Percentiles rank a stretch among this genome's conserved stretches.
phyloP scores from a whole-genome alignment of 2,888 invertebrate genomes.

The Calameuta pallipes region DNA sequence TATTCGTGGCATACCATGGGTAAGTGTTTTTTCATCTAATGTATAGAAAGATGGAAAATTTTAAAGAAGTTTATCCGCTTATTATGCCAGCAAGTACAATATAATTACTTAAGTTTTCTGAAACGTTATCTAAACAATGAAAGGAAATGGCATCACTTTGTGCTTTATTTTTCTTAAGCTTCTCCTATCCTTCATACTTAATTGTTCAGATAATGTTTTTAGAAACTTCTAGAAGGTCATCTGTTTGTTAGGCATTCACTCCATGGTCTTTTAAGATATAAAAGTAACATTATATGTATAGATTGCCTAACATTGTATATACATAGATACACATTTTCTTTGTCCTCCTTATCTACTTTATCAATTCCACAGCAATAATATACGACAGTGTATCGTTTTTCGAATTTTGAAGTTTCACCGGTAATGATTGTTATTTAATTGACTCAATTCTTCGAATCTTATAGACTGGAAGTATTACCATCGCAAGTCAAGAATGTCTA shows the following conservation, averaged over 20 bases:
- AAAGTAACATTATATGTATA: not conserved
- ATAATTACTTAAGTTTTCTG: not conserved
- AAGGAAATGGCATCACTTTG: not conserved
- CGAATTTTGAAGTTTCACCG: not conserved
- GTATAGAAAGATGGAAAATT: not conserved
- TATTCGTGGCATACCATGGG: not conserved
- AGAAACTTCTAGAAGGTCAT: not conserved
- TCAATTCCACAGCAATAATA: not conserved
- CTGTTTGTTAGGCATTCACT: not conserved
- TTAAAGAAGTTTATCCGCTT: not conserved
- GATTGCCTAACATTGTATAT: not conserved
- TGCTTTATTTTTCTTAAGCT: not conserved
- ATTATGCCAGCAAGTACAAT: not conserved
- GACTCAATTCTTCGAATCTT: constrained; percentile 11
- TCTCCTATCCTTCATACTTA: not conserved
- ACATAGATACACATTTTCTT: not conserved
- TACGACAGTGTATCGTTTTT: constrained; percentile 10
- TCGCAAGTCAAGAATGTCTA: constrained; percentile 80
- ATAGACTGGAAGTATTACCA: constrained; percentile 46
- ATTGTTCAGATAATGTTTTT: not conserved
- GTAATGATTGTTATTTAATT: not conserved
- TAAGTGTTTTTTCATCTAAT: not conserved
- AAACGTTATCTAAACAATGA: not conserved
- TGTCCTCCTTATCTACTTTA: not conserved
- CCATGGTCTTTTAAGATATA: not conserved